Percentiles rank a stretch among this genome's conserved stretches.
Conservation (phyloP, 2,797 vertebrate genomes). For the Typhlichthys subterraneus region DNA sequence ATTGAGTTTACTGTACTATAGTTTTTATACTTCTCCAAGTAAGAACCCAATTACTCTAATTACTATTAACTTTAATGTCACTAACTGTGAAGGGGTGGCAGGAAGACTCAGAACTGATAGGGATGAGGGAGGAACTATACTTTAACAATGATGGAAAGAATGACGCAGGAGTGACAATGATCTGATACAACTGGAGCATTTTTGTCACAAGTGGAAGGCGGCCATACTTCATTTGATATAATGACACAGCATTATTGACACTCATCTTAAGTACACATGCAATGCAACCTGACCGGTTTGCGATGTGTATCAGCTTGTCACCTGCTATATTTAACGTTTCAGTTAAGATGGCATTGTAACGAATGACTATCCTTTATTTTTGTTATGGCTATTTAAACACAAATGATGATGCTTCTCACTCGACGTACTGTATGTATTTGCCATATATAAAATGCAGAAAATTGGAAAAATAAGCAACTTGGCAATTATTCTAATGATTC, state of each 20-base stretch:
- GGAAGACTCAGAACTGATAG: too few relatives aligned
- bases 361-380: constrained; percentile 1
- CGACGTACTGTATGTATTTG: background rate
- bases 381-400: background rate
- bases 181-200: background rate
- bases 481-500: too few relatives aligned
- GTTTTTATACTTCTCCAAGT: too few relatives aligned
- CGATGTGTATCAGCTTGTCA: constrained; percentile 30
- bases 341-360: constrained; percentile 17
- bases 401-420: constrained; percentile 9
- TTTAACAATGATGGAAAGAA: too few relatives aligned
- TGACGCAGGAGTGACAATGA: too few relatives aligned
- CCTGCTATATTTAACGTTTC: constrained; percentile 24
- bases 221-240: background rate
- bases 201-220: background rate
- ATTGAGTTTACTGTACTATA: too few relatives aligned
- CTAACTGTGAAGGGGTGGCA: too few relatives aligned
- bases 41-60: too few relatives aligned
- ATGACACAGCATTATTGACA: background rate
- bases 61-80: too few relatives aligned
- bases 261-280: constrained; percentile 30
- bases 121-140: too few relatives aligned
- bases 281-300: constrained; percentile 61
- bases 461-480: too few relatives aligned
- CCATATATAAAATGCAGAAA: too few relatives aligned